phyloP scores from a whole-genome alignment of 2,113 vertebrate genomes.

The Eclectus roratus region DNA sequence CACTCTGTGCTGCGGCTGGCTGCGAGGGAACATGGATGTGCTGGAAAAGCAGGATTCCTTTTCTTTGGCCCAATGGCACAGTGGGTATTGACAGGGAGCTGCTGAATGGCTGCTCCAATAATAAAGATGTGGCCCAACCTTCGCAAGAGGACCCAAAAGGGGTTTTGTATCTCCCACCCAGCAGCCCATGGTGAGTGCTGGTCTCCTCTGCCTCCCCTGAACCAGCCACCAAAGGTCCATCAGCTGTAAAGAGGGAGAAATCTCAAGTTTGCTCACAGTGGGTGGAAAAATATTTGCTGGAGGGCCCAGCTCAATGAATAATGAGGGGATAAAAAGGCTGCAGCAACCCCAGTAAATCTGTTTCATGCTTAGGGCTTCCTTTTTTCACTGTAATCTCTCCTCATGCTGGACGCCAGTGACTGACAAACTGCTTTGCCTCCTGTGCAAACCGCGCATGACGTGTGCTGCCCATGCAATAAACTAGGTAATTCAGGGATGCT shows the following conservation, averaged over 20 bases:
- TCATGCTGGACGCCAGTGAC: background rate
- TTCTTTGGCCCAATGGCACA: rapidly evolving
- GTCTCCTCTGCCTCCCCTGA: background rate
- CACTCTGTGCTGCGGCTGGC: rapidly evolving
- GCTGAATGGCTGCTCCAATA: background rate
- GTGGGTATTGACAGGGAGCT: background rate
- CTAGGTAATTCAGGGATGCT: rapidly evolving
- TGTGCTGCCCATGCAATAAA: background rate
- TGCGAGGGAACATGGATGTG: rapidly evolving
- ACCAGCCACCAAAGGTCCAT: background rate
- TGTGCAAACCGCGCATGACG: rapidly evolving
- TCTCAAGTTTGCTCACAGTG: background rate
- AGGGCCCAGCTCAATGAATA: background rate
- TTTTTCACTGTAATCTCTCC: background rate
- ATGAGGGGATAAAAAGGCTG: background rate
- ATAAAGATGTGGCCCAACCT: background rate
- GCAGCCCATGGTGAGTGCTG: background rate
- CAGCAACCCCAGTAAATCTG: background rate
- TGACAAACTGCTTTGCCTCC: background rate
- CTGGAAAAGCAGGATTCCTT: background rate
- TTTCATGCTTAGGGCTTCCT: background rate
- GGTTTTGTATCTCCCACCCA: background rate
- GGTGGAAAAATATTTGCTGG: background rate
- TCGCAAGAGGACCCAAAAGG: background rate
- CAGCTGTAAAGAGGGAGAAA: background rate